Evolutionary conservation across 2,797 vertebrate genomes (phyloP), one percentile per base, ranked within the genome.

Genomic region (Hapalemur alaotrensis): DNA sequence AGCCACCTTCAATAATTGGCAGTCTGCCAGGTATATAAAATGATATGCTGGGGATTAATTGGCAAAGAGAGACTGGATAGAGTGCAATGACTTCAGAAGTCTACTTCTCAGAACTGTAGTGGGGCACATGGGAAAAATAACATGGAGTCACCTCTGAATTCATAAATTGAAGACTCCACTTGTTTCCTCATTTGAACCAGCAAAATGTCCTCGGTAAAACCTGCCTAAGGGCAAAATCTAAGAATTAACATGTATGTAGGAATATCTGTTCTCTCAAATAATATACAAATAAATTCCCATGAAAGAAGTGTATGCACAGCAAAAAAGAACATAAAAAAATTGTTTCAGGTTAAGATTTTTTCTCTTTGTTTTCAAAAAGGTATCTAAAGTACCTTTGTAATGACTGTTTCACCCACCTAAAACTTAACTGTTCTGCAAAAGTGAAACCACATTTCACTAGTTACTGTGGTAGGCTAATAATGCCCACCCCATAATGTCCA

Each of bases 101-200:
- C 59, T 75, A 73, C 78, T 91, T 91, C 63, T 76, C 38, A 82
- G 72, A 85, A 85, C 13, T 69, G 22, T 76, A 89, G 54, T 69
- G 59, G 88, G 84, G 20, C 67, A 84, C 54, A 79, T 0, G 50
- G 84, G 76, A 43, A 88, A 92, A 93, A 87, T 96, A 85, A 84
- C n/a, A n/a, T 18, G 38, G 25, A 94, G 43, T 95, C 63, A 89
- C 78, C 32, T 93, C 89, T 75, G 23, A 69, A 95, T 30, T 57
- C 50, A 85, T 89, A 82, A 92, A 63, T 73, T 89, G 93, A 95
- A 85, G 93, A 73, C 25, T 46, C 20, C 50, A n/a, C 88, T 82
- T 86, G 38, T 30, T 46, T 91, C 17, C 91, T 79, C 38, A 63
- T 54, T 87, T 79, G 80, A 59, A 35, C 54, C 28, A 10, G 4